Base-by-base conservation (phyloP, 2,113 vertebrate species). In the Tiliqua scincoides region DNA sequence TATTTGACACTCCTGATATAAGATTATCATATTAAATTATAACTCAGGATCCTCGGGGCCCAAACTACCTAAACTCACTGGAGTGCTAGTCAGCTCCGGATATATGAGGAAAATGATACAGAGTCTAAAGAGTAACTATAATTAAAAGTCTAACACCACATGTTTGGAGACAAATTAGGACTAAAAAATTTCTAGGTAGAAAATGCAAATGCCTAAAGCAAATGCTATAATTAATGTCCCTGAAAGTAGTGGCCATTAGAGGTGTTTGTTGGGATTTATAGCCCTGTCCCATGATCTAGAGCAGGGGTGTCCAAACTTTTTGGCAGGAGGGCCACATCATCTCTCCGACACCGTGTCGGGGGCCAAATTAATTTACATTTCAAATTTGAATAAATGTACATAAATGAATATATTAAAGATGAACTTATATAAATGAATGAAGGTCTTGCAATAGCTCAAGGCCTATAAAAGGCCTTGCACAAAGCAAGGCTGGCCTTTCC, bases 131-230 rank as follows among this genome's bases (percentile, higher is more conserved):
- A n/a, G 35, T 52, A 84, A 35, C 27, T 35, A 83, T 0, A 52
- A 10, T 84, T 40, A 86, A 76, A 93, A 87, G 88, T 67, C 6
- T 68, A 23, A 32, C 30, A 23, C 9, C 0, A 43, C 23, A 63
- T 61, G 70, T 35, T 61, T 23, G 32, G 67, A 67, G 3, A 40
- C 48, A 35, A 63, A 90, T 82, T 43, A 75, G 57, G 85, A 88
- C 78, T 71, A 37, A n/a, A 20, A 65, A 35, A 1, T 43, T 76
- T 87, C 2, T 78, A 52, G 15, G 30, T 82, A 27, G 83, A 82
- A 40, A 21, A 68, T 52, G 43, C 30, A 3, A 43, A 74, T 48
- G 40, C 10, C 48, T 27, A 67, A 82, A 71, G 52, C 67, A 37
- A 61, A 59, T 32, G 40, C 37, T 72, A 17, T 17, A 72, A 14